Evolutionary conservation across 2,113 vertebrate genomes (phyloP).

Genomic region (Callospermophilus lateralis): DNA sequence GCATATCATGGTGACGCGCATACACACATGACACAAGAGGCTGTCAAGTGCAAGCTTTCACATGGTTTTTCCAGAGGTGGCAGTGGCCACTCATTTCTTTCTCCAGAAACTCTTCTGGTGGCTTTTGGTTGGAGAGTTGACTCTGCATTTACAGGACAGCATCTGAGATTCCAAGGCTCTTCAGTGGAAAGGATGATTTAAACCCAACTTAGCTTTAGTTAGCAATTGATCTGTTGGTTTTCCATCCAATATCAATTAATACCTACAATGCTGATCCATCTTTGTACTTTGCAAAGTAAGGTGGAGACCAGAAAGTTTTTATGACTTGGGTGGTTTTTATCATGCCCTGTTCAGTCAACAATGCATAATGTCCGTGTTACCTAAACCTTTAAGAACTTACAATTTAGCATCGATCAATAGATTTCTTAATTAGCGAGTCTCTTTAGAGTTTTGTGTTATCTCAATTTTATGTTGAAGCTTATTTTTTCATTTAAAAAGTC

Average conservation of each 20-base stretch:
- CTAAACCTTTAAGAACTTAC: neutral
- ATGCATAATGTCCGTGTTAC: neutral
- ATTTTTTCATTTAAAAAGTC: conserved; percentile 35
- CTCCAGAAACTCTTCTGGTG: neutral
- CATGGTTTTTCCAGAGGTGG: neutral
- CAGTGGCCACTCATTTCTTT: neutral
- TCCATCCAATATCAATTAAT: neutral
- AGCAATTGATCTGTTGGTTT: neutral
- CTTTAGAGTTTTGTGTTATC: conserved; percentile 51
- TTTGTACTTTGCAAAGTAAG: neutral
- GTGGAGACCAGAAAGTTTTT: neutral
- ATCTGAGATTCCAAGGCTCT: neutral
- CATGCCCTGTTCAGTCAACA: neutral
- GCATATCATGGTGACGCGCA: neutral
- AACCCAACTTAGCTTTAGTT: neutral
- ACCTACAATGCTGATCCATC: neutral
- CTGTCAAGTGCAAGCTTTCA: no score
- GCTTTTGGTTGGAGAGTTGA: neutral
- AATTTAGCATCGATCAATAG: neutral
- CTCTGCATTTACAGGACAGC: neutral
- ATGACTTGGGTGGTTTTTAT: neutral
- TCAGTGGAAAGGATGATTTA: neutral
- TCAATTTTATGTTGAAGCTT: neutral
- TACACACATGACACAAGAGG: neutral
- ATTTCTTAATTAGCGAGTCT: conserved; percentile 1